phyloP scores from a whole-genome alignment of 1,140 invertebrate species.

The Trichogramma pretiosum region DNA sequence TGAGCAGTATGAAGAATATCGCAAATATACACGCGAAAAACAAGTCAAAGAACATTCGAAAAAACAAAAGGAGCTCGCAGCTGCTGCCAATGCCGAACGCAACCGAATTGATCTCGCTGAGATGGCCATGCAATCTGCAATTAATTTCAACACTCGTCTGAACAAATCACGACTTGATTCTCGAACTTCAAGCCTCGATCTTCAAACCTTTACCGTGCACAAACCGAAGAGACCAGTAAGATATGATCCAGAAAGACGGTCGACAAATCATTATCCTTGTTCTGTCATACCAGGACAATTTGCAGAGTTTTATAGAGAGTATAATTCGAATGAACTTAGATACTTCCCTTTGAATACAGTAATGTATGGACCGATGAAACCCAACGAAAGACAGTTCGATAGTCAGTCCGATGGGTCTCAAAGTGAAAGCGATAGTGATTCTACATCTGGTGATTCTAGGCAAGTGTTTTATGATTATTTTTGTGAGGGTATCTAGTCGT shows the following conservation, averaged over 20 bases:
- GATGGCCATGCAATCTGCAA: conserved; percentile 77
- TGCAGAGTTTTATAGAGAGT: conserved; percentile 69
- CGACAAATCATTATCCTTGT: conserved; percentile 76
- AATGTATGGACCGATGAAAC: conserved; percentile 62
- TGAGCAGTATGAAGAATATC: conserved; percentile 89
- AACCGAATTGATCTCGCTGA: conserved; percentile 65
- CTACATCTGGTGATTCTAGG: conserved; percentile 52
- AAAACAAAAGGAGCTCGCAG: conserved; percentile 55
- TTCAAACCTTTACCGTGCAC: conserved; percentile 69
- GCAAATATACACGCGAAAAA: conserved; percentile 70
- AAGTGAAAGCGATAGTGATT: conserved; percentile 50
- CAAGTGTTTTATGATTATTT: conserved; percentile 21
- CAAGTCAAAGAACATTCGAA: conserved; percentile 64
- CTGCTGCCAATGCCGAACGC: conserved; percentile 46
- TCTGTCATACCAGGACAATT: conserved; percentile 89
- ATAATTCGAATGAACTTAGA: conserved; percentile 54
- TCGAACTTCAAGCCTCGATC: conserved; percentile 60
- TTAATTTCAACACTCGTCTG: conserved; percentile 80
- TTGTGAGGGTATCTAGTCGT: background rate
- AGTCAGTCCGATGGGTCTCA: conserved; percentile 50
- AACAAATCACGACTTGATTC: conserved; percentile 68
- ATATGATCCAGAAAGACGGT: conserved; percentile 41
- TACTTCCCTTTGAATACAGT: conserved; percentile 89
- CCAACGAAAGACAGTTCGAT: conserved; percentile 45
- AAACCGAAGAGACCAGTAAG: conserved; percentile 52